Evolutionary conservation across 2,888 invertebrate species (phyloP), one percentile per base, ranked within the genome.

Genomic region (Argyresthia goedartella): DNA sequence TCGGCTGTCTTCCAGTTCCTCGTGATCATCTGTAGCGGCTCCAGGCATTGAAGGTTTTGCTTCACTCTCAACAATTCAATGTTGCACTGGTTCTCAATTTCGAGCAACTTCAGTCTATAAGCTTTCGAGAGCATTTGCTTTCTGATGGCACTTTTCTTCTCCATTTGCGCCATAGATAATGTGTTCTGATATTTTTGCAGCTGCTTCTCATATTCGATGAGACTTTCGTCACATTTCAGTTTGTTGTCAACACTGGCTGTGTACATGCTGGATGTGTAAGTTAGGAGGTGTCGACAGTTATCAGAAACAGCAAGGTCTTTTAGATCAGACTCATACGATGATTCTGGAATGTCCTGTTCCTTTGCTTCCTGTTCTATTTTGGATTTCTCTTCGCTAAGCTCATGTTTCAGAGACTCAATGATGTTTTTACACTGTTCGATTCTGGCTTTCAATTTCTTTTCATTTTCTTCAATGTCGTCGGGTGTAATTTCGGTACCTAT

Each of bases 81-180:
- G 55, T 85, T 86, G 56, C 85, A 85, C 63, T 86, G 85, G 57
- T 86, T 86, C 67, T 87, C 86, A 15, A 86, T 76, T 64, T 85
- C 86, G 56, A 85, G 59, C 45, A 85, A 66, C 57, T 84, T 87
- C 8, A 86, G 58, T 54, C 71, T 74, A 55, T 73, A 85, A 50
- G 81, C 84, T 64, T 85, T 86, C n/a, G 81, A 66, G 25, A 87
- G 61, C 82, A 85, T 85, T 65, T 84, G 77, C 60, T 79, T 84
- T 55, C 80, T 68, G 39, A 84, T 82, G 10, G 81, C 82, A 60
- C 81, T 82, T 56, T 81, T 82, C 64, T 84, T 87, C 59, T 84
- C 85, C 49, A 73, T 68, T 57, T 86, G 84, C 10, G 85, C 86
- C 69, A 81, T 75, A 52, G 77, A 79, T 9, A 85, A 63, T 1